These are phyloP conservation scores for Leptinotarsa juncta DNA, from an alignment of 2,888 invertebrate species.

Conservation along the genomic window DNA sequence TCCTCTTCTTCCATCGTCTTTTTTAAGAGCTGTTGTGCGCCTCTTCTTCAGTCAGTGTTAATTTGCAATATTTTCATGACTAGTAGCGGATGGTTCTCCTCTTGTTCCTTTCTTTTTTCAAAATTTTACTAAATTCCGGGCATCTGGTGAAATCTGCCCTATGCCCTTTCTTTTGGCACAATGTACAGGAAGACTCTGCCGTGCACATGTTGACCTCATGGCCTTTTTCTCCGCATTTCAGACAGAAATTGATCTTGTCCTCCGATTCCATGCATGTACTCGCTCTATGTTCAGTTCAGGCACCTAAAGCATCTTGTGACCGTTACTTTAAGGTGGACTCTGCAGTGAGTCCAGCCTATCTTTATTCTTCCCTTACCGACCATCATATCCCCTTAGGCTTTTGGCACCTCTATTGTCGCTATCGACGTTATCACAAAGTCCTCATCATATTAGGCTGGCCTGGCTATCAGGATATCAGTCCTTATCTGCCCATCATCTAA, in stretches of 20 bases:
- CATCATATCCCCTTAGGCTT: background rate
- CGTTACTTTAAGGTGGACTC: background rate
- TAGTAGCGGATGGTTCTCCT: no score
- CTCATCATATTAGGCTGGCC: background rate
- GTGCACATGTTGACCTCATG: slow-evolving; percentile 23
- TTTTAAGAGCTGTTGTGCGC: no score
- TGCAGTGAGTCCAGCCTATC: slow-evolving; percentile 13
- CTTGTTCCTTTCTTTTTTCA: no score
- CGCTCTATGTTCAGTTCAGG: slow-evolving; percentile 3
- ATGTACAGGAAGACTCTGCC: slow-evolving; percentile 11
- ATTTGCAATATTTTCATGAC: no score
- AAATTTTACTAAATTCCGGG: no score
- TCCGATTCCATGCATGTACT: slow-evolving; percentile 10
- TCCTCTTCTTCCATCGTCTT: no score
- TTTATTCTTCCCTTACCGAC: background rate
- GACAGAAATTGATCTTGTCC: slow-evolving; percentile 10
- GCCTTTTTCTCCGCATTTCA: slow-evolving; percentile 23
- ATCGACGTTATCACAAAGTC: background rate
- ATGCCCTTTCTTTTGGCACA: slow-evolving; percentile 23
- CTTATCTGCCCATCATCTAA: background rate
- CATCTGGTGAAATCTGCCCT: slow-evolving; percentile 21
- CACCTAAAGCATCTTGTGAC: slow-evolving; percentile 19
- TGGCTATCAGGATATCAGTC: no score
- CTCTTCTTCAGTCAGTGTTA: no score
- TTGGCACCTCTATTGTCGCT: background rate